These are phyloP conservation scores for Monopterus albus DNA, from an alignment of 2,113 vertebrate species.

Conservation along the genomic window DNA sequence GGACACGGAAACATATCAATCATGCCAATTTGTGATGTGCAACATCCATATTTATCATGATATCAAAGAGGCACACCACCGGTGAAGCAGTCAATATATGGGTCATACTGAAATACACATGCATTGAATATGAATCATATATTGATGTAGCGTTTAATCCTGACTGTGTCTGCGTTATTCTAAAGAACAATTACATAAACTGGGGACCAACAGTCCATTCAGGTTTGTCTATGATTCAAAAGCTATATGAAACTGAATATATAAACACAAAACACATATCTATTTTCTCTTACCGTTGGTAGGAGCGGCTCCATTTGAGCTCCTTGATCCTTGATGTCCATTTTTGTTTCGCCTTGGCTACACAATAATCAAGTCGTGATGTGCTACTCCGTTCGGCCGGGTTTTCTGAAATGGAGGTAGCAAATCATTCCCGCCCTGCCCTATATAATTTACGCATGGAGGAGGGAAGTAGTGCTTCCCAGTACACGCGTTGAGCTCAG, in stretches of 20 bases:
- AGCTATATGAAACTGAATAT: background rate
- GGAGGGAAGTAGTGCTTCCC: constrained; percentile 71
- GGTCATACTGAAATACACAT: constrained; percentile 9
- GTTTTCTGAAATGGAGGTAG: constrained; percentile 67
- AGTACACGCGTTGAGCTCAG: constrained; percentile 34
- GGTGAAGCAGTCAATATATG: background rate
- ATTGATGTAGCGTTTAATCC: background rate
- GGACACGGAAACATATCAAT: background rate
- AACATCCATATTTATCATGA: constrained; percentile 16
- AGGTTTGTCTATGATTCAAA: background rate
- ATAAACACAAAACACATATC: background rate
- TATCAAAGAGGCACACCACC: background rate
- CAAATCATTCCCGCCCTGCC: constrained; percentile 66
- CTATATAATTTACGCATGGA: constrained; percentile 78
- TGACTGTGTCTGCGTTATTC: background rate
- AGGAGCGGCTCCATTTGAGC: constrained; percentile 98
- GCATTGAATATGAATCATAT: background rate
- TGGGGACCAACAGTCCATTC: background rate
- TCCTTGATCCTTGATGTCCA: constrained; percentile 96
- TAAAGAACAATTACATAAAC: constrained; percentile 7
- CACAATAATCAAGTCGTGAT: constrained; percentile 50
- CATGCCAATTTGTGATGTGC: constrained; percentile 19
- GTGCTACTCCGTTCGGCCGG: constrained; percentile 59
- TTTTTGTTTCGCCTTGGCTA: constrained; percentile 79
- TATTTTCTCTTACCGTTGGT: constrained; percentile 87